phyloP scores from a whole-genome alignment of 2,113 vertebrate species.

The Neodontobutis hainanensis region DNA sequence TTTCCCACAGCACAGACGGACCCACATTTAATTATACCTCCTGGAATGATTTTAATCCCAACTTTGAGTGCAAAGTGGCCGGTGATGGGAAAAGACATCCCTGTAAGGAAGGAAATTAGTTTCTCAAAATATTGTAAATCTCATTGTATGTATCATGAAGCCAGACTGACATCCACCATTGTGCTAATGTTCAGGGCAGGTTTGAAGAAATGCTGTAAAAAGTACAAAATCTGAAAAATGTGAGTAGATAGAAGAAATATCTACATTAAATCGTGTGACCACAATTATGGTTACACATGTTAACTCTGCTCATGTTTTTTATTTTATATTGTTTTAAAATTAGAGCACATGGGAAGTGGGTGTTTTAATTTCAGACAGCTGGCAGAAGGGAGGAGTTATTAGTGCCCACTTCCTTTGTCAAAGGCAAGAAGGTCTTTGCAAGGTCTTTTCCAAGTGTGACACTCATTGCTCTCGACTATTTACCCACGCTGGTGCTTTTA shows the following conservation, averaged over 20 bases:
- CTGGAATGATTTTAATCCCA: constrained; percentile 55
- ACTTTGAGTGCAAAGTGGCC: constrained; percentile 43
- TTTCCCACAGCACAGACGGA: constrained; percentile 62
- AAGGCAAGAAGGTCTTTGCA: constrained; percentile 73
- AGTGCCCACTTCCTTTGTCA: constrained; percentile 64
- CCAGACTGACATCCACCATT: too few relatives aligned
- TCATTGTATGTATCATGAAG: neutral
- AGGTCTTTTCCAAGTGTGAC: constrained; percentile 74
- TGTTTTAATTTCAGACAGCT: constrained; percentile 59
- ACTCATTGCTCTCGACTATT: constrained; percentile 73
- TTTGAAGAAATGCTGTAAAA: neutral
- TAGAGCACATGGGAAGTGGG: constrained; percentile 45
- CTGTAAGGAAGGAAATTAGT: constrained; percentile 24
- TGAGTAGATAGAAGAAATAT: too few relatives aligned
- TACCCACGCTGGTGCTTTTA: constrained; percentile 72
- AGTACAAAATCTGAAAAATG: neutral
- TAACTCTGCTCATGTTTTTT: too few relatives aligned
- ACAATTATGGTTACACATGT: too few relatives aligned
- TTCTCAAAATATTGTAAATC: constrained; percentile 9
- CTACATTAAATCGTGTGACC: too few relatives aligned
- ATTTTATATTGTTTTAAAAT: constrained; percentile 11
- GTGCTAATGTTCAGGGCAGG: neutral
- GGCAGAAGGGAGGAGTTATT: constrained; percentile 58
- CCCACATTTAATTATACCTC: constrained; percentile 71
- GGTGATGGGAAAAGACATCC: constrained; percentile 19